A percentile compares a stretch with the other conserved stretches of the same genome.
These are phyloP conservation scores for Clarias macrocephalus DNA, from an alignment of 2,113 vertebrate species.

Conservation along the genomic window DNA sequence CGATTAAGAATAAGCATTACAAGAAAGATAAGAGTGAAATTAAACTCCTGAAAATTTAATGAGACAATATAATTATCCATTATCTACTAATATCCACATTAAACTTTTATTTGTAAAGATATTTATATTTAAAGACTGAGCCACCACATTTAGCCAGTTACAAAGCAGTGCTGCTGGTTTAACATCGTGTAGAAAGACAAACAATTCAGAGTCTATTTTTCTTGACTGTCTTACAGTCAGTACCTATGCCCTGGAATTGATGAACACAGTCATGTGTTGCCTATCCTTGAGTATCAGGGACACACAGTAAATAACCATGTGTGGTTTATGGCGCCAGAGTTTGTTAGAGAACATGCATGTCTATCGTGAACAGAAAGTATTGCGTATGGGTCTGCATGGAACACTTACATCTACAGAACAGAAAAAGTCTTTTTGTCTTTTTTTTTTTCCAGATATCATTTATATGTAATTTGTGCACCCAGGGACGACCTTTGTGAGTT, in stretches of 20 bases:
- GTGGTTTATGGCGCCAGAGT: constrained; percentile 35
- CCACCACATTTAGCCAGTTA: constrained; percentile 58
- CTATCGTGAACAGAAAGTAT: background rate
- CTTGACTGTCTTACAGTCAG: constrained; percentile 51
- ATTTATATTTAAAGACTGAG: constrained; percentile 59
- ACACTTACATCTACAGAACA: background rate
- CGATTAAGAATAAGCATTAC: background rate
- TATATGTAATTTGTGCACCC: background rate
- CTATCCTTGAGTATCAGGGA: constrained; percentile 46
- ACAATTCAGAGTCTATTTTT: constrained; percentile 60
- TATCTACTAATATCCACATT: background rate
- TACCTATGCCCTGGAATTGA: constrained; percentile 45
- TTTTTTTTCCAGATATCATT: background rate
- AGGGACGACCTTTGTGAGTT: background rate
- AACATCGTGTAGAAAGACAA: constrained; percentile 58
- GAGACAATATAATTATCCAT: background rate
- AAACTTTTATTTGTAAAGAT: background rate
- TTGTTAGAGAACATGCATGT: background rate
- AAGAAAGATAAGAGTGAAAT: background rate
- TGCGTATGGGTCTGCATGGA: background rate
- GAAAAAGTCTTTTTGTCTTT: background rate
- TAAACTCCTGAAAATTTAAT: background rate
- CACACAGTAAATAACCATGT: constrained; percentile 41
- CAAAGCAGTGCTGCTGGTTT: constrained; percentile 33
- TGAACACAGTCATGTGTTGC: constrained; percentile 60